A percentile compares a stretch with the other conserved stretches of the same genome.
Evolutionary conservation across 2,797 vertebrate species (phyloP).

Genomic region (Todus mexicanus): DNA sequence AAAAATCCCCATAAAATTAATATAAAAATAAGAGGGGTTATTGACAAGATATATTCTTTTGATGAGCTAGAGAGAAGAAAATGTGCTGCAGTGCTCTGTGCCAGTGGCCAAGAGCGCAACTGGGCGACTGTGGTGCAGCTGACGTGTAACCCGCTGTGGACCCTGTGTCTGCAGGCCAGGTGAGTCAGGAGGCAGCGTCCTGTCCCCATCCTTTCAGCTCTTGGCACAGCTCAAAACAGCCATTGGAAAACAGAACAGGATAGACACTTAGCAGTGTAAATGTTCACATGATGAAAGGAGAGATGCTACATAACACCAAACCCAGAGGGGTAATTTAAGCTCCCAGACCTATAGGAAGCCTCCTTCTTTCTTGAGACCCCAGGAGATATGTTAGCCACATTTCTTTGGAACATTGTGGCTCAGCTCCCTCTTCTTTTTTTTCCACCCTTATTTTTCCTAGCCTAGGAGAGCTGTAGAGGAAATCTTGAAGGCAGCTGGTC

Average conservation of each 20-base stretch:
- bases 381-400: background rate
- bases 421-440: background rate
- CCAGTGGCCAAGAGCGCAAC: background rate
- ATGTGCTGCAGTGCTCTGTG: background rate
- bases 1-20: conserved; percentile 53
- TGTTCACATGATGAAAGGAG: background rate
- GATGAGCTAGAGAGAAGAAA: conserved; percentile 2
- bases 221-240: background rate
- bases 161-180: background rate
- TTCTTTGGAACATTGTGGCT: background rate
- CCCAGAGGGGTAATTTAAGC: background rate
- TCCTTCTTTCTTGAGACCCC: background rate
- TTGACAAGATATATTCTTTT: conserved; percentile 25
- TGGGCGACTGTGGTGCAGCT: background rate
- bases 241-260: background rate
- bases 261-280: background rate
- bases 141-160: background rate
- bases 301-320: background rate
- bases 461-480: background rate
- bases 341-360: background rate
- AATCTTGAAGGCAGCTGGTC: background rate
- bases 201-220: background rate
- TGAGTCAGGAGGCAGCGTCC: background rate
- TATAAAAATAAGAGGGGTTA: conserved; percentile 48
- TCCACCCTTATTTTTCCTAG: background rate